Conservation (phyloP, 2,113 vertebrate species). For the Scalopus aquaticus region DNA sequence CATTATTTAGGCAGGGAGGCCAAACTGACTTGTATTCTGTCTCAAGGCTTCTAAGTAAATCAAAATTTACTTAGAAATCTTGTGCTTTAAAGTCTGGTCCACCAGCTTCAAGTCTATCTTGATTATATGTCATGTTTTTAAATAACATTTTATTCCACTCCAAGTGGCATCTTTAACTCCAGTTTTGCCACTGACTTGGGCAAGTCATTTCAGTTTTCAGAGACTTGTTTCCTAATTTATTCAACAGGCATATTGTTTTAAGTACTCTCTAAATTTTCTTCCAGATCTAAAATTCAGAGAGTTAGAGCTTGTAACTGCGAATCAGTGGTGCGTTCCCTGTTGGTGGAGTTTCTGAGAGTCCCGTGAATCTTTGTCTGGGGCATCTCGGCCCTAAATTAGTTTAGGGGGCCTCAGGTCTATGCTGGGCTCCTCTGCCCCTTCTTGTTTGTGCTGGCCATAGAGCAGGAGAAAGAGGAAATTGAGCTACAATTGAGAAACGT, state of each 20-base stretch:
- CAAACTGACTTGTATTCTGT: conserved; percentile 43
- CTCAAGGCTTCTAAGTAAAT: conserved; percentile 61
- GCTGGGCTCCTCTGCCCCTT: not conserved
- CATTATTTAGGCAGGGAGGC: conserved; percentile 64
- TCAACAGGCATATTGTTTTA: not conserved
- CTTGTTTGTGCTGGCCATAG: not conserved
- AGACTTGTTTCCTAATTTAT: conserved; percentile 14
- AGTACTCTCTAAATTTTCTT: conserved; percentile 7
- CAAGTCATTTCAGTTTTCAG: not conserved
- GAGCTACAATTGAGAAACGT: not conserved
- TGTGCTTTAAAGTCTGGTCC: not conserved
- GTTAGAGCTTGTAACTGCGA: not conserved
- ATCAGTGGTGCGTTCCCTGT: not conserved
- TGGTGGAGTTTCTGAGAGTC: not conserved
- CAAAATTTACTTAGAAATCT: conserved; percentile 51
- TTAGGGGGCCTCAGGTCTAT: not conserved
- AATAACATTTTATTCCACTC: conserved; percentile 8
- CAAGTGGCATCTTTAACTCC: conserved; percentile 14
- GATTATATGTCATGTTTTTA: conserved; percentile 55
- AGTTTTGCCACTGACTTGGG: not conserved
- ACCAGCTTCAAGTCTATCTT: conserved; percentile 52
- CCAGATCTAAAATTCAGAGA: not conserved
- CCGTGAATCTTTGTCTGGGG: not conserved
- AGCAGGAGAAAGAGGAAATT: not conserved
- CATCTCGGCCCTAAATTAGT: not conserved